Conservation (phyloP, 2,113 vertebrate species). For the Chaenocephalus aceratus region DNA sequence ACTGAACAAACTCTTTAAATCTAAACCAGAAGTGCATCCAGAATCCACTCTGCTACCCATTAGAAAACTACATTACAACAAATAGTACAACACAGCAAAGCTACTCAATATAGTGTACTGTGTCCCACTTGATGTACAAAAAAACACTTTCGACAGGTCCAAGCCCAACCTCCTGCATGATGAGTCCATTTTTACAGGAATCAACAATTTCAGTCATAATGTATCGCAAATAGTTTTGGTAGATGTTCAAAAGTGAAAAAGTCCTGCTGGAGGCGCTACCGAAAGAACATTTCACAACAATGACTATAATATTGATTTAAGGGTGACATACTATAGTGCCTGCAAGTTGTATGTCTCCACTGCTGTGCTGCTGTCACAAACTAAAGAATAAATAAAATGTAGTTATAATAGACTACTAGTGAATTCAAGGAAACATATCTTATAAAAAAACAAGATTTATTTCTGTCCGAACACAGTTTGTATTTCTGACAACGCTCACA, state of each 20-base stretch:
- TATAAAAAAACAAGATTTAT: too few species aligned
- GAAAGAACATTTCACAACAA: not conserved
- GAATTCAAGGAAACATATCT: too few species aligned
- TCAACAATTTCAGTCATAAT: not conserved
- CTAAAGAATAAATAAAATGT: too few species aligned
- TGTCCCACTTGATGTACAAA: too few species aligned
- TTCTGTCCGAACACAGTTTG: not conserved
- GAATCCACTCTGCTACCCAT: not conserved
- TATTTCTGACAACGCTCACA: not conserved
- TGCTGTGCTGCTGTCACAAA: not conserved
- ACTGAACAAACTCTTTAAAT: not conserved
- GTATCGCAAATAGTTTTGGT: not conserved
- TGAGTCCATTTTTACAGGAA: not conserved
- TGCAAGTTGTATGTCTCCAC: not conserved
- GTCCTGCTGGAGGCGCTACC: not conserved
- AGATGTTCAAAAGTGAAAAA: not conserved
- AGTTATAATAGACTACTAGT: too few species aligned
- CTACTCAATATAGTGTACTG: not conserved
- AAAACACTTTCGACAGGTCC: too few species aligned
- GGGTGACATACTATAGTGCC: not conserved
- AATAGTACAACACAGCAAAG: too few species aligned
- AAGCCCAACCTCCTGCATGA: too few species aligned
- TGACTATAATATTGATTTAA: not conserved
- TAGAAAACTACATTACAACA: too few species aligned
- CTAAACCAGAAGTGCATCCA: not conserved